Evolutionary conservation across 1,140 invertebrate genomes (phyloP).

Genomic region (Mamestra configurata): DNA sequence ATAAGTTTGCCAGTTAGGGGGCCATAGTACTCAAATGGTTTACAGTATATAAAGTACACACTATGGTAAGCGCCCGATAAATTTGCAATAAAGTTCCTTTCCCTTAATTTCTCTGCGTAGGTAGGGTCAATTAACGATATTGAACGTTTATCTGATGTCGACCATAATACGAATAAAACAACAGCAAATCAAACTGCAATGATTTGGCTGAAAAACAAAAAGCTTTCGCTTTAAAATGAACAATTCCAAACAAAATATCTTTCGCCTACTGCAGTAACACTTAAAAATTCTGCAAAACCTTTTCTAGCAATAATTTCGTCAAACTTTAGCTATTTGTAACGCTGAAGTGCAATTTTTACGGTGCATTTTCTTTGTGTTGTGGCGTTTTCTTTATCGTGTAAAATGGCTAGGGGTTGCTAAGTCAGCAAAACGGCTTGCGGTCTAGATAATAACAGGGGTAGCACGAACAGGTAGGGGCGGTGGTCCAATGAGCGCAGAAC

Average conservation of each 20-base stretch:
- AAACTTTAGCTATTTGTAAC: conserved; percentile 19
- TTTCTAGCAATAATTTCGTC: conserved; percentile 17
- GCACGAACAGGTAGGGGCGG: not conserved
- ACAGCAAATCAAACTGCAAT: too few relatives aligned
- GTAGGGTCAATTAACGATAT: too few relatives aligned
- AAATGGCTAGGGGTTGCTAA: conserved; percentile 16
- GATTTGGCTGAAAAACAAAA: not conserved
- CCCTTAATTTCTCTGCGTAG: too few relatives aligned
- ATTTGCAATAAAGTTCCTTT: too few relatives aligned
- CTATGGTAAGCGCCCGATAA: too few relatives aligned
- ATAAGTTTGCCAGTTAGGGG: too few relatives aligned
- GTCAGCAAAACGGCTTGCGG: conserved; percentile 30
- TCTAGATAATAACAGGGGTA: conserved; percentile 38
- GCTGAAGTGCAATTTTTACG: conserved; percentile 1
- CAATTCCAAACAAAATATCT: not conserved
- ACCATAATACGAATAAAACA: too few relatives aligned
- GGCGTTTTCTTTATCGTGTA: conserved; percentile 16
- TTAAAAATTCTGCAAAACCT: not conserved
- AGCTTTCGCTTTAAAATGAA: not conserved
- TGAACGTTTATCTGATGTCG: too few relatives aligned
- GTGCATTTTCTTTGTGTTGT: conserved; percentile 15
- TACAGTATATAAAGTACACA: too few relatives aligned
- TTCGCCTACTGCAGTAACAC: not conserved
- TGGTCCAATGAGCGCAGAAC: not conserved
- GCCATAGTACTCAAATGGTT: too few relatives aligned